A percentile compares a stretch with the other conserved stretches of the same genome.
phyloP scores from a whole-genome alignment of 2,888 invertebrate species.

The Tetheella fluctuosa region DNA sequence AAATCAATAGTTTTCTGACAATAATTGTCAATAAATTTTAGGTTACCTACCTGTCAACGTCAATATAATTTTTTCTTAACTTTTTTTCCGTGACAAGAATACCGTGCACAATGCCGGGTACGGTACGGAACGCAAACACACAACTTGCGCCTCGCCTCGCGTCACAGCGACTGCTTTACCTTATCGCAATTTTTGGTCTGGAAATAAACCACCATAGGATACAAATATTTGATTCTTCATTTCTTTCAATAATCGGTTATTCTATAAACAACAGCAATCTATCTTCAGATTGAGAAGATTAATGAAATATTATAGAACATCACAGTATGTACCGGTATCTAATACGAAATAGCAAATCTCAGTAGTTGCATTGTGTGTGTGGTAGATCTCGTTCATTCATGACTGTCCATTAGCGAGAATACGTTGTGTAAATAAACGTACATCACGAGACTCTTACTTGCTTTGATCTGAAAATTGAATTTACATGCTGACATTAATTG shows the following conservation, averaged over 20 bases:
- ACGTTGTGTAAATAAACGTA: slow-evolving; percentile 33
- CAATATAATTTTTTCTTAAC: slow-evolving; percentile 43
- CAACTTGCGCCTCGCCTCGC: slow-evolving; percentile 50
- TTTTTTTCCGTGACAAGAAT: slow-evolving; percentile 29
- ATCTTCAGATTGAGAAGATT: neutral
- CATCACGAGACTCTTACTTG: slow-evolving; percentile 32
- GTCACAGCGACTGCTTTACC: slow-evolving; percentile 53
- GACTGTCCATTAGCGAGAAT: slow-evolving; percentile 33
- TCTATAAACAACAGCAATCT: slow-evolving; percentile 12
- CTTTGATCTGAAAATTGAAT: slow-evolving; percentile 37
- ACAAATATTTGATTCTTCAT: slow-evolving; percentile 40
- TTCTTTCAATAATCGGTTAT: slow-evolving; percentile 16
- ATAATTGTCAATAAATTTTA: slow-evolving; percentile 26
- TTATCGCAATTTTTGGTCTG: slow-evolving; percentile 41
- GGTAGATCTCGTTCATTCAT: slow-evolving; percentile 30
- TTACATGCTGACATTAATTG: slow-evolving; percentile 24
- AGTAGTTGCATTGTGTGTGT: slow-evolving; percentile 18
- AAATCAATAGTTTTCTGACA: slow-evolving; percentile 55
- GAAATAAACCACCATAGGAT: slow-evolving; percentile 50
- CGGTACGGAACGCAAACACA: slow-evolving; percentile 28
- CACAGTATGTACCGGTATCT: neutral
- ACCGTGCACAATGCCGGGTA: slow-evolving; percentile 29
- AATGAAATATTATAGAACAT: neutral
- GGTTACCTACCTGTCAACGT: slow-evolving; percentile 78
- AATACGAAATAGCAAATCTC: neutral